phyloP scores from a whole-genome alignment of 1,140 invertebrate species.

The Drosophila mojavensis region DNA sequence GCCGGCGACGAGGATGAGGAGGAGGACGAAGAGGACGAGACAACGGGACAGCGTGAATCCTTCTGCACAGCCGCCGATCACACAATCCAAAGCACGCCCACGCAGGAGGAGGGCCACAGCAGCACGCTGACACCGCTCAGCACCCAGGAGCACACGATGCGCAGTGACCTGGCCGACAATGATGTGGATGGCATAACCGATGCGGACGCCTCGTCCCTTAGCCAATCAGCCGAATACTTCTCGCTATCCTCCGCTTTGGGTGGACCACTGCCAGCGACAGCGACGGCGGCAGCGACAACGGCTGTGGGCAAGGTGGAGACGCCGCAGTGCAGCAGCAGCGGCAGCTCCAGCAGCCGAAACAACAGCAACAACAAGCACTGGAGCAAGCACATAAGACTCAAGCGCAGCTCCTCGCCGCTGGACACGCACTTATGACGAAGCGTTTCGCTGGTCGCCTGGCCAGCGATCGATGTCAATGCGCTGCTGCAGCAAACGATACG shows the following conservation, averaged over 20 bases:
- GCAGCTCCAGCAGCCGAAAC: constrained; percentile 13
- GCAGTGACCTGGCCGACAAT: constrained; percentile 44
- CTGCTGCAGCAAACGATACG: constrained; percentile 82
- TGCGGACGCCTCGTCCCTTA: constrained; percentile 72
- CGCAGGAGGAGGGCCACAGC: constrained; percentile 66
- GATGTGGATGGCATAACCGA: constrained; percentile 56
- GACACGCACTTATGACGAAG: constrained; percentile 83
- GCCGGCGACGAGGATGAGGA: constrained; percentile 48
- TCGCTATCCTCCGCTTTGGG: constrained; percentile 62
- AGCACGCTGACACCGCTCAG: constrained; percentile 73
- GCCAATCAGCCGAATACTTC: constrained; percentile 80
- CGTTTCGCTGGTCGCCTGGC: constrained; percentile 84
- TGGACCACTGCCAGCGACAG: constrained; percentile 8
- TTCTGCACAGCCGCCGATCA: constrained; percentile 72
- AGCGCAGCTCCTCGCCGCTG: constrained; percentile 53
- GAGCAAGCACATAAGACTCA: constrained; percentile 71
- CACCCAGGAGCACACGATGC: constrained; percentile 68
- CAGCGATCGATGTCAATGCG: constrained; percentile 83
- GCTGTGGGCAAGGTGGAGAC: background rate
- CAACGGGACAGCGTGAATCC: constrained; percentile 65
- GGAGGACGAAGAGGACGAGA: constrained; percentile 60
- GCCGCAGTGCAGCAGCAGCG: constrained; percentile 18
- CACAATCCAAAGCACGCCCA: constrained; percentile 64
- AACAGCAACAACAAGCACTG: constrained; percentile 59
- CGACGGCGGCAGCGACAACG: constrained; percentile 11